Percentiles rank a stretch among this genome's conserved stretches.
These are phyloP conservation scores for Penaeus monodon DNA, from an alignment of 2,888 invertebrate genomes.

Conservation along the genomic window DNA sequence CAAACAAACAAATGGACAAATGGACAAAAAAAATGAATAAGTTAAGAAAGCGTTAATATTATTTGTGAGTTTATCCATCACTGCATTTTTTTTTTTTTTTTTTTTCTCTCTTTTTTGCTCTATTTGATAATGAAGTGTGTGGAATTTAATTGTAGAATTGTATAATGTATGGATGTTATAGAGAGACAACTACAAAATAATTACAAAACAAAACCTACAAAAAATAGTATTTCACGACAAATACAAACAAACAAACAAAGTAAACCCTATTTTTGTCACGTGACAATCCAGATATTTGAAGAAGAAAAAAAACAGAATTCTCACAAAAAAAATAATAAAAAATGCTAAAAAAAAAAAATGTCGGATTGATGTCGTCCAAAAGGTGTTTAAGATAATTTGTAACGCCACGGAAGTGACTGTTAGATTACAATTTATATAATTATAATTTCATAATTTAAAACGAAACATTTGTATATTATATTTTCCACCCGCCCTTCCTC, in stretches of 20 bases:
- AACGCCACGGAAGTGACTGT: background rate
- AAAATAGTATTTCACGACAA: too few relatives aligned
- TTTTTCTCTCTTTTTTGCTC: background rate
- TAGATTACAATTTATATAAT: slow-evolving; percentile 1
- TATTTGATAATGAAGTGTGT: too few relatives aligned
- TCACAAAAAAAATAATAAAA: background rate
- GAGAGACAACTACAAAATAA: background rate
- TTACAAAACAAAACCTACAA: background rate
- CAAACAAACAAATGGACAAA: background rate
- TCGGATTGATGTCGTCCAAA: slow-evolving; percentile 34
- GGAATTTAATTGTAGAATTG: too few relatives aligned
- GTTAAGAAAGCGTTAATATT: background rate
- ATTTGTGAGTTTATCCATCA: slow-evolving; percentile 9
- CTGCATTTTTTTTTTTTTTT: background rate
- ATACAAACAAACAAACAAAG: background rate
- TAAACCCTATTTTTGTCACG: slow-evolving; percentile 2
- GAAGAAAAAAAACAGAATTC: background rate
- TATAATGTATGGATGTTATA: too few relatives aligned
- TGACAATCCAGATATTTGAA: slow-evolving; percentile 15
- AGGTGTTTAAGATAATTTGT: background rate
- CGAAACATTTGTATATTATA: slow-evolving; percentile 9
- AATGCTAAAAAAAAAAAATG: background rate
- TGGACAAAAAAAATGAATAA: background rate
- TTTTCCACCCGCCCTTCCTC: slow-evolving; percentile 20
- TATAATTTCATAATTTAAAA: slow-evolving; percentile 24